phyloP scores from a whole-genome alignment of 2,797 vertebrate genomes.

The Pogonophryne albipinna region DNA sequence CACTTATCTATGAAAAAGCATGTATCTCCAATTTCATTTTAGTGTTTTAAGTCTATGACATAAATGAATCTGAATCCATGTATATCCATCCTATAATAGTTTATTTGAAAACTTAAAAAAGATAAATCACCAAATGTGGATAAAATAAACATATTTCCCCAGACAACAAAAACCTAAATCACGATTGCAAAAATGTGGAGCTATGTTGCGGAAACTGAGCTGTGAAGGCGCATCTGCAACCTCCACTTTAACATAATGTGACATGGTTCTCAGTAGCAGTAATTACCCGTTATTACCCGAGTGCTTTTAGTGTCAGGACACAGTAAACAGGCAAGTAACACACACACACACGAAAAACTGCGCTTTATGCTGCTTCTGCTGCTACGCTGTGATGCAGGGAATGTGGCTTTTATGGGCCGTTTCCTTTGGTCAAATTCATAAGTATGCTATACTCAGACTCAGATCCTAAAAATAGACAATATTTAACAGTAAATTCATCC shows the following conservation, averaged over 20 bases:
- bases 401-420: background rate
- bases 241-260: conserved; percentile 33
- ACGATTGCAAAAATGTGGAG: background rate
- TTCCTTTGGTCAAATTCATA: background rate
- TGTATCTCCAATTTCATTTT: background rate
- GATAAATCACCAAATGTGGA: background rate
- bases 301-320: conserved; percentile 15
- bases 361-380: background rate
- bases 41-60: background rate
- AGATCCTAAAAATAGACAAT: background rate
- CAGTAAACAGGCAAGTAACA: background rate
- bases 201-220: background rate
- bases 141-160: background rate
- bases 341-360: background rate
- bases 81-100: background rate
- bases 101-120: background rate
- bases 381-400: background rate
- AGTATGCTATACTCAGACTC: background rate
- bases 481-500: background rate
- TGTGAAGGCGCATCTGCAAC: conserved; percentile 13
- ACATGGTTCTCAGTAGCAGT: conserved; percentile 40
- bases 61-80: background rate
- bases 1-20: background rate
- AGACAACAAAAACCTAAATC: background rate
- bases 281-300: conserved; percentile 48